Conservation (phyloP, 2,888 invertebrate species). For the Prenolepis imparis region DNA sequence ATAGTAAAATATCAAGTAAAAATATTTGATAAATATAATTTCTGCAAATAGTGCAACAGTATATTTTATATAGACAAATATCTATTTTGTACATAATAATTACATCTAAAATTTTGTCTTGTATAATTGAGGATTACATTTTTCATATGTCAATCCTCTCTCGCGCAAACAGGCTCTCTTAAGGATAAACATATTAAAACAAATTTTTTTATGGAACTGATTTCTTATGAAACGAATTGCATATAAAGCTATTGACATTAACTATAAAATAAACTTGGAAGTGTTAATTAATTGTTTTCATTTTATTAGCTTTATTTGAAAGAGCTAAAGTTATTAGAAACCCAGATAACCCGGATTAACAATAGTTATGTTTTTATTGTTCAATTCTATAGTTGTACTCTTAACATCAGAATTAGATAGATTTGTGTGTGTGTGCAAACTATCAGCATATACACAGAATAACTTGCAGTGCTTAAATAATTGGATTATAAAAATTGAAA, state of each 20-base stretch:
- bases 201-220: too few relatives aligned
- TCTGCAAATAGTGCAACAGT: neutral
- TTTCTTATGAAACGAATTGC: too few relatives aligned
- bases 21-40: too few relatives aligned
- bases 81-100: neutral
- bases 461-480: neutral
- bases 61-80: neutral
- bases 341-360: too few relatives aligned
- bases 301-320: too few relatives aligned
- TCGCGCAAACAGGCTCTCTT: neutral
- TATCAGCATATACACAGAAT: neutral
- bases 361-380: too few relatives aligned
- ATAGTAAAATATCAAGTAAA: too few relatives aligned
- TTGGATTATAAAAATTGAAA: neutral
- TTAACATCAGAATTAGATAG: neutral
- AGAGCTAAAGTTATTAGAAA: too few relatives aligned
- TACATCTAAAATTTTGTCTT: neutral
- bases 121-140: neutral
- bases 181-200: too few relatives aligned
- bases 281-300: too few relatives aligned
- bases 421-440: neutral
- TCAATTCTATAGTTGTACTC: neutral
- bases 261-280: too few relatives aligned
- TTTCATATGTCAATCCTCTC: neutral
- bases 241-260: too few relatives aligned